These are phyloP conservation scores for Halcyon chelicuti DNA, from an alignment of 2,797 vertebrate genomes.

Conservation along the genomic window DNA sequence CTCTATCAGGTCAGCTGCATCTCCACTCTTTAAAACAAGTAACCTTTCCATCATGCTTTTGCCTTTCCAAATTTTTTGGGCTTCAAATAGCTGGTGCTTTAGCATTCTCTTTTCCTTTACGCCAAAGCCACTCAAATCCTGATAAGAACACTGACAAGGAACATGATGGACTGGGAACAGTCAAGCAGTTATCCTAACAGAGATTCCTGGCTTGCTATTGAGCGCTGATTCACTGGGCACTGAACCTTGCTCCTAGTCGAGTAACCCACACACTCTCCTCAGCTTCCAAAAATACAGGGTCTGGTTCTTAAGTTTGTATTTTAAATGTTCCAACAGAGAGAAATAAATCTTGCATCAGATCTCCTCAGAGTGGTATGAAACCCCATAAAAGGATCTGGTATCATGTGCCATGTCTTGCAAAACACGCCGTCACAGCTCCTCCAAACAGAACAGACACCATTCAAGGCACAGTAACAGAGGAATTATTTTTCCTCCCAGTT, in stretches of 20 bases:
- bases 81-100: neutral
- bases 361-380: neutral
- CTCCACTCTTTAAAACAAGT: neutral
- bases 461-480: neutral
- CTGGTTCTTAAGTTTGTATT: neutral
- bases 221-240: neutral
- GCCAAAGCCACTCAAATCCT: conserved; percentile 2
- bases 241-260: neutral
- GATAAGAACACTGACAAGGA: conserved; percentile 45
- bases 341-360: neutral
- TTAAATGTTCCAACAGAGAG: neutral
- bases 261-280: neutral
- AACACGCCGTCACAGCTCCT: neutral
- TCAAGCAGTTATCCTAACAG: conserved; percentile 18
- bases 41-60: neutral
- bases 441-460: neutral
- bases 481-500: neutral
- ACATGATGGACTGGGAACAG: conserved; percentile 53
- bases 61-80: neutral
- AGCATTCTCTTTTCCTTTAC: neutral
- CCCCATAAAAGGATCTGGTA: neutral
- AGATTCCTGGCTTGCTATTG: conserved; percentile 10
- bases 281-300: conserved; percentile 15
- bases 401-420: neutral
- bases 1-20: neutral